Conservation (phyloP, 2,888 invertebrate species). For the Cynaeus angustus region DNA sequence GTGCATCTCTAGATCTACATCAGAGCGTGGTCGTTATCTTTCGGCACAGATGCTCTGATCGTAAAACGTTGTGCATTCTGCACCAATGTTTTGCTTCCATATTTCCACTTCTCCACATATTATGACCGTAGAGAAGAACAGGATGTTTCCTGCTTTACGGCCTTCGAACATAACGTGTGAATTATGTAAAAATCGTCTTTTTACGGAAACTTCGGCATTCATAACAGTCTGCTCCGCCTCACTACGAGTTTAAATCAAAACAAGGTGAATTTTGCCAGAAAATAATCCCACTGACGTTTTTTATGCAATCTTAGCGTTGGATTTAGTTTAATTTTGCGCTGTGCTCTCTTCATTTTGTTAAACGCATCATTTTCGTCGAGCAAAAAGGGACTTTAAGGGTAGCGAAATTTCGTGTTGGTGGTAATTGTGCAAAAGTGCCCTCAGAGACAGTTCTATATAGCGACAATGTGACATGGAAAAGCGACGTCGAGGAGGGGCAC, state of each 20-base stretch:
- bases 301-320: too few species aligned
- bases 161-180: conserved; percentile 46
- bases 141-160: conserved; percentile 44
- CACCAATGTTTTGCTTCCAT: conserved; percentile 55
- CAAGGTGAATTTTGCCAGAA: neutral
- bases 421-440: conserved; percentile 30
- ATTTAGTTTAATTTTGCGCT: too few species aligned
- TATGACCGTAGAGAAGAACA: conserved; percentile 34
- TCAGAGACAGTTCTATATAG: conserved; percentile 15
- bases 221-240: conserved; percentile 14
- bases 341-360: neutral
- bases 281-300: too few species aligned
- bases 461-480: conserved; percentile 30
- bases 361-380: conserved; percentile 1
- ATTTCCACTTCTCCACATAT: conserved; percentile 50
- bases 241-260: conserved; percentile 12
- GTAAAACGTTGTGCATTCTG: conserved; percentile 57
- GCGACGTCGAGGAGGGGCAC: conserved; percentile 20
- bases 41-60: conserved; percentile 58
- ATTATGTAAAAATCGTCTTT: conserved; percentile 46
- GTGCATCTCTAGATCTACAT: conserved; percentile 42
- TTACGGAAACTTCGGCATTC: conserved; percentile 16
- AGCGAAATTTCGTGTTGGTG: conserved; percentile 7
- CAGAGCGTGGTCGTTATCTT: conserved; percentile 54
- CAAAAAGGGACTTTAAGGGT: conserved; percentile 13